phyloP scores from a whole-genome alignment of 2,888 invertebrate species.

The Camptogramma bilineatum region DNA sequence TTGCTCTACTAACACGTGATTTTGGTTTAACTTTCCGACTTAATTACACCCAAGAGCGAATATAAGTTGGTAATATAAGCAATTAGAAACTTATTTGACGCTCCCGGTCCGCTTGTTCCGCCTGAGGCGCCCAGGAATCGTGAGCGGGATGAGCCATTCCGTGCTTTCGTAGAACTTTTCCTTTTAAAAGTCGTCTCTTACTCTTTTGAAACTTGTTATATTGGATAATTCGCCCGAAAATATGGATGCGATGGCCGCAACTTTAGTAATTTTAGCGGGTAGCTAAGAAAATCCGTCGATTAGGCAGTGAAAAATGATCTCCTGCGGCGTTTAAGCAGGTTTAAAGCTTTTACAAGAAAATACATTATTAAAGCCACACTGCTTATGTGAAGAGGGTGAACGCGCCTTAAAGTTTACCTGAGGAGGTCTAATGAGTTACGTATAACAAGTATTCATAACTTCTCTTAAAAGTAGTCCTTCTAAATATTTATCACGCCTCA shows the following conservation, averaged over 20 bases:
- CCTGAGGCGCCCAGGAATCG: conserved; percentile 80
- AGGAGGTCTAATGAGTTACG: background rate
- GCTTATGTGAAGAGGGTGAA: conserved; percentile 26
- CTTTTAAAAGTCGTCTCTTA: conserved; percentile 84
- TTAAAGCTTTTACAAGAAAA: conserved; percentile 40
- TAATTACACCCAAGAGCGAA: conserved; percentile 82
- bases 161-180: conserved; percentile 82
- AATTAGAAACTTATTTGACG: conserved; percentile 86
- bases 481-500: too few species aligned
- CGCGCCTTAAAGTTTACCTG: background rate
- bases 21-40: conserved; percentile 78
- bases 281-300: conserved; percentile 69
- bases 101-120: conserved; percentile 81
- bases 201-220: conserved; percentile 83
- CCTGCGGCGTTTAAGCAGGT: conserved; percentile 60
- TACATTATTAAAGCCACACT: conserved; percentile 34
- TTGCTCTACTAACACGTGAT: conserved; percentile 66
- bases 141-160: conserved; percentile 85
- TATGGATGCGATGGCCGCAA: conserved; percentile 81
- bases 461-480: too few species aligned
- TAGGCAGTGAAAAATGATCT: conserved; percentile 72
- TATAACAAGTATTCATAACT: background rate
- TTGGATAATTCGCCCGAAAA: conserved; percentile 81
- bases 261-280: conserved; percentile 75
- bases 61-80: conserved; percentile 85